Percentiles rank a stretch among this genome's conserved stretches.
phyloP scores from a whole-genome alignment of 2,797 vertebrate species.

The Sciaenops ocellatus region DNA sequence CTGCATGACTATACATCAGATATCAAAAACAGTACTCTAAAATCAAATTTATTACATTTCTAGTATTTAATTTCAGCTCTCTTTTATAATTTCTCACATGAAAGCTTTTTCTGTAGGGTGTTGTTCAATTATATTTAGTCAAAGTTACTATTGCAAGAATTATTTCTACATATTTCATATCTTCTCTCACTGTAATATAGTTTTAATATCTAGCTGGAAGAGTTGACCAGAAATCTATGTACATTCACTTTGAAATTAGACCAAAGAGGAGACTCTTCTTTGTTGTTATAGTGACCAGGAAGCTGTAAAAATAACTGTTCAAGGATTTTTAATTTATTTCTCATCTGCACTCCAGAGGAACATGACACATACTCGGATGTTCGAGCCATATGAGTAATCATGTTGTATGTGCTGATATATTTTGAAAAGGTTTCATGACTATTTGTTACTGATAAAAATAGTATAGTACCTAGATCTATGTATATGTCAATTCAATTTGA shows the following conservation, averaged over 20 bases:
- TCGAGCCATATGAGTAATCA: background rate
- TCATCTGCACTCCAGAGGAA: background rate
- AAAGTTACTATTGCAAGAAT: background rate
- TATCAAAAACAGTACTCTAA: background rate
- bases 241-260: conserved; percentile 24
- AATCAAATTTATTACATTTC: background rate
- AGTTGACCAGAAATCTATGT: background rate
- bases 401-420: background rate
- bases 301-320: conserved; percentile 1
- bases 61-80: background rate
- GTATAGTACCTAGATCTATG: background rate
- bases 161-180: conserved; percentile 11
- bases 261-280: conserved; percentile 7
- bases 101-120: background rate
- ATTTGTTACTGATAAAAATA: background rate
- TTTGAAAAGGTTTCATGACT: conserved; percentile 1
- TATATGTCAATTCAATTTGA: background rate
- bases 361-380: conserved; percentile 1
- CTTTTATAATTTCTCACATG: background rate
- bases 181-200: conserved; percentile 8
- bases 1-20: background rate
- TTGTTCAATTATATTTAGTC: background rate
- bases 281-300: conserved; percentile 15
- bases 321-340: conserved; percentile 19
- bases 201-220: background rate